Evolutionary conservation across 2,888 invertebrate species (phyloP), one percentile per base, ranked within the genome.

Genomic region (Lampropteryx suffumata): DNA sequence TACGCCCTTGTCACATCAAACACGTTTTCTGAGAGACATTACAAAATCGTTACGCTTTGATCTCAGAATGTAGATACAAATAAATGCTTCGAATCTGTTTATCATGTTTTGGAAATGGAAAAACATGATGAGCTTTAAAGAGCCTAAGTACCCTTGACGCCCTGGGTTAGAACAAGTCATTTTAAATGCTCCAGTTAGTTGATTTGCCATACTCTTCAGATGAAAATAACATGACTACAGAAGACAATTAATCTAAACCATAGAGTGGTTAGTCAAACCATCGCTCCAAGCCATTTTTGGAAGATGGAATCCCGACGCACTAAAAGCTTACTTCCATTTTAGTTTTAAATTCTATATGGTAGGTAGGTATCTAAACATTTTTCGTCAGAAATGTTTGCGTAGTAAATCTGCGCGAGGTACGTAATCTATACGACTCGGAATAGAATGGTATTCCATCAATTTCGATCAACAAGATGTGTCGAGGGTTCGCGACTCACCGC

Each of bases 391-490:
- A 43, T 39, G 42, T 52, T 47, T 47, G 42, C 33, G 33, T 13
- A 37, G 52, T 39, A 34, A 47, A 47, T 52, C 37, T 24, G 26
- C 13, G 24, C 32, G 24, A 14, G 35, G 39, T 34, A 35, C 36
- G 50, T 52, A 47, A 52, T 52, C 47, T 33, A 47, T 42, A 36
- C 48, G 44, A 37, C 29, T 32, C 26, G 43, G 42, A 45, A 57
- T 53, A 53, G 50, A 57, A 61, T 44, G 40, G 49, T 50, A 42
- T 55, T 54, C 58, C 53, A 55, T 61, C 55, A 51, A 57, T 50
- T 53, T 49, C 56, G 50, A 55, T 57, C 55, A 52, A 50, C 48
- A 36, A 51, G 50, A 57, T 55, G 46, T 45, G 36, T 13, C n/a
- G 42, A 42, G 46, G 47, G 48, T 11, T 21, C 36, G 34, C 27